phyloP scores from a whole-genome alignment of 2,113 vertebrate genomes.

The Aptenodytes forsteri region DNA sequence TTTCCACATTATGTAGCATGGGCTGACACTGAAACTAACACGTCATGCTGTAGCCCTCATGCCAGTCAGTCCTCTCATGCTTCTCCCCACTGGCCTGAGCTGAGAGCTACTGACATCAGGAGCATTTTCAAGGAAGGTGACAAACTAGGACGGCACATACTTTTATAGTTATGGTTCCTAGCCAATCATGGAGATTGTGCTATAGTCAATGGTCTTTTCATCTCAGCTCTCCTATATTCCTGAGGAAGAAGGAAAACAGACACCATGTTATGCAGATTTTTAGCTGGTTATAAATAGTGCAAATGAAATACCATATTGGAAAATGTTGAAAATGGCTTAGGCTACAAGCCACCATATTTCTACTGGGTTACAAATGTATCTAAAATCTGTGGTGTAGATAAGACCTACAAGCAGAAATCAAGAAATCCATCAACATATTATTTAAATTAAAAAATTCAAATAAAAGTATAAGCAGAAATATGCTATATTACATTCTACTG shows the following conservation, averaged over 20 bases:
- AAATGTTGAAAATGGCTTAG: not conserved
- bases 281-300: not conserved
- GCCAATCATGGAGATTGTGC: not conserved
- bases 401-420: not conserved
- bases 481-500: not conserved
- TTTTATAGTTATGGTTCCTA: not conserved
- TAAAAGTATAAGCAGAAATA: not conserved
- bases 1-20: not conserved
- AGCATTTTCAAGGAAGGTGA: not conserved
- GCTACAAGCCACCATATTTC: not conserved
- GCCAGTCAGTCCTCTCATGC: not conserved
- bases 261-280: not conserved
- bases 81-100: not conserved
- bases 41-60: not conserved
- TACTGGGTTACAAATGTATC: not conserved
- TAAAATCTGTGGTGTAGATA: not conserved
- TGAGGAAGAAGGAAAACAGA: not conserved
- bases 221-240: not conserved
- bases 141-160: not conserved
- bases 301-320: not conserved
- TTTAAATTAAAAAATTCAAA: not conserved
- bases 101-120: not conserved
- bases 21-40: not conserved
- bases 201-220: not conserved
- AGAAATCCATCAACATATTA: not conserved